These are phyloP conservation scores for Panthera tigris DNA, from an alignment of 2,113 vertebrate genomes.

Conservation along the genomic window DNA sequence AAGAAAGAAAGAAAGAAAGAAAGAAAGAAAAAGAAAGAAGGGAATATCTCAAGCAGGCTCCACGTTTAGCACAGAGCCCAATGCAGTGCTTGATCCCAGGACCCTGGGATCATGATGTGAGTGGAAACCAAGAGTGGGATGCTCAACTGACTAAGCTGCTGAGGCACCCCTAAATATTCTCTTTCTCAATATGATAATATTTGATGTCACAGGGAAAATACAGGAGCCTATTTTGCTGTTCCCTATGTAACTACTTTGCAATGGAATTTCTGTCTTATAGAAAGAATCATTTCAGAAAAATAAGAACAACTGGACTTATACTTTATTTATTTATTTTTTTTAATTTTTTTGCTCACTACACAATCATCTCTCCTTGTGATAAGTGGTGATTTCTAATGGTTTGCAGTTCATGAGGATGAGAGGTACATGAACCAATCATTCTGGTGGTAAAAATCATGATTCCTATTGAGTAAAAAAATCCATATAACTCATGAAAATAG, in stretches of 20 bases:
- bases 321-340: no score
- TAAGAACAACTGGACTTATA: background rate
- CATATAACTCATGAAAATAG: background rate
- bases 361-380: background rate
- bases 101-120: no score
- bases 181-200: background rate
- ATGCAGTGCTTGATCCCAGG: no score
- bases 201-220: background rate
- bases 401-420: background rate
- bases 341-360: background rate
- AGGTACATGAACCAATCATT: background rate
- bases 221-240: background rate
- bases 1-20: no score
- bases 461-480: background rate
- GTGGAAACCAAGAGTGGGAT: no score
- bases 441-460: background rate
- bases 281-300: conserved; percentile 2
- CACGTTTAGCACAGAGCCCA: no score
- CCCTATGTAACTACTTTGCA: background rate
- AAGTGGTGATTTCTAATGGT: background rate
- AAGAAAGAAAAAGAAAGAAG: no score
- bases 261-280: background rate
- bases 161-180: background rate
- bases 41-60: no score
- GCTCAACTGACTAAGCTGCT: no score